phyloP scores from a whole-genome alignment of 1,140 invertebrate species.

The Drosophila ananassae region DNA sequence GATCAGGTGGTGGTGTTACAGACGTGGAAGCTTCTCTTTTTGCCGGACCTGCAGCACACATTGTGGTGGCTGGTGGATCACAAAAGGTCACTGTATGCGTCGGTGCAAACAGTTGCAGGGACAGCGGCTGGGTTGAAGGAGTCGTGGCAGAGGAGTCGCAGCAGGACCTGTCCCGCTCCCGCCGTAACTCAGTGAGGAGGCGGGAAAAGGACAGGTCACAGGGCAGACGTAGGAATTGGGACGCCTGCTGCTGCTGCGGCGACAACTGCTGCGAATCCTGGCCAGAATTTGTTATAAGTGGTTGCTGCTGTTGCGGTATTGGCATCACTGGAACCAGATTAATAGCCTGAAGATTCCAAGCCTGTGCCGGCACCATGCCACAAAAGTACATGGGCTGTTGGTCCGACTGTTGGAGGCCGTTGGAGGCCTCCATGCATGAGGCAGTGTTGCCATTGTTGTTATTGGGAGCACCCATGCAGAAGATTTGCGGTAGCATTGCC shows the following conservation, averaged over 20 bases:
- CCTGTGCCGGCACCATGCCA: slow-evolving; percentile 20
- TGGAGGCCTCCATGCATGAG: not conserved
- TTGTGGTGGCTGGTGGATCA: not conserved
- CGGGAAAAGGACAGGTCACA: slow-evolving; percentile 41
- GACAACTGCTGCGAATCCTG: slow-evolving; percentile 17
- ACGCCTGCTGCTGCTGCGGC: slow-evolving; percentile 17
- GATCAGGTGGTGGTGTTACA: slow-evolving; percentile 4
- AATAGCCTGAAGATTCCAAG: slow-evolving; percentile 17
- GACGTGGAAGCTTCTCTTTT: not conserved
- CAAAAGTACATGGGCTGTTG: slow-evolving; percentile 6
- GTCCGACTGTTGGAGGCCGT: slow-evolving; percentile 7
- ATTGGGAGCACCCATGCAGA: slow-evolving; percentile 7
- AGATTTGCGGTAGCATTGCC: slow-evolving; percentile 4
- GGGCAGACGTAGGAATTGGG: slow-evolving; percentile 8
- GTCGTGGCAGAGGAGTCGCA: slow-evolving; percentile 2
- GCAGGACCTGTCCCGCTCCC: slow-evolving; percentile 17
- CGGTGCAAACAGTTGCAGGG: slow-evolving; percentile 40
- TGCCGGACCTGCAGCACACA: not conserved
- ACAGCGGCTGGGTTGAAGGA: slow-evolving; percentile 5
- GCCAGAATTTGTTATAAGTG: slow-evolving; percentile 9
- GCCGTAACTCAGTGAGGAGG: slow-evolving; percentile 17
- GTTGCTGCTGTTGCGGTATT: slow-evolving; percentile 10
- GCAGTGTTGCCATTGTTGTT: not conserved
- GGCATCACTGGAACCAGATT: slow-evolving; percentile 18
- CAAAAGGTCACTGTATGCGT: slow-evolving; percentile 2